Conservation (phyloP, 2,113 vertebrate genomes). For the Odontophorus gujanensis region DNA sequence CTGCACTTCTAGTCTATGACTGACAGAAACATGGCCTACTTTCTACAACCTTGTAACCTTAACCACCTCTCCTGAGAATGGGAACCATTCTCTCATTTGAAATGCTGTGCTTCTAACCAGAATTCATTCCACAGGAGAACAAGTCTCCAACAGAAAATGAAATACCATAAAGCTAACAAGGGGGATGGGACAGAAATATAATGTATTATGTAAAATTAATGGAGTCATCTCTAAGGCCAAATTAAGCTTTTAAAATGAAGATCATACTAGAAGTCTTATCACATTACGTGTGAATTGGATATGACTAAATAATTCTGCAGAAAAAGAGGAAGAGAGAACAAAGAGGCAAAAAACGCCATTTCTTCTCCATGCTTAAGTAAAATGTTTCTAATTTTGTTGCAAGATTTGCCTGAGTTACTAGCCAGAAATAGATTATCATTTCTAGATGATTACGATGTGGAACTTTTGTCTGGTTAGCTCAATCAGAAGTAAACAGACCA, state of each 20-base stretch:
- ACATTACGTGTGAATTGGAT: not conserved
- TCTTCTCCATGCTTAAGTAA: not conserved
- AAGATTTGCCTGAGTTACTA: not conserved
- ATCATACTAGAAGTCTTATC: not conserved
- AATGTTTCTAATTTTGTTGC: not conserved
- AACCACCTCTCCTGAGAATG: not conserved
- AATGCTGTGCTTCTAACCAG: not conserved
- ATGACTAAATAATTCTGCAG: not conserved
- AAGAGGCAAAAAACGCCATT: not conserved
- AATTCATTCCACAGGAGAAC: not conserved
- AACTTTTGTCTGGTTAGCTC: not conserved
- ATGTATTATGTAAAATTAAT: not conserved
- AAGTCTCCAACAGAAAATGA: not conserved
- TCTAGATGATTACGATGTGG: not conserved
- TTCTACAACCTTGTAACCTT: not conserved
- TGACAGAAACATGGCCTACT: not conserved
- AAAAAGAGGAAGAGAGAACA: not conserved
- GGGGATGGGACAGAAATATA: not conserved
- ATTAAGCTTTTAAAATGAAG: not conserved
- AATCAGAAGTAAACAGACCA: not conserved
- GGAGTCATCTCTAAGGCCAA: not conserved
- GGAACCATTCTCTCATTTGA: not conserved
- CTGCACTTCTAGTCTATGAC: not conserved
- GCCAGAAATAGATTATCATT: not conserved
- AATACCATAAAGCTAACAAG: not conserved